Base-by-base conservation (phyloP, 2,797 vertebrate species). In the Chelon auratus region DNA sequence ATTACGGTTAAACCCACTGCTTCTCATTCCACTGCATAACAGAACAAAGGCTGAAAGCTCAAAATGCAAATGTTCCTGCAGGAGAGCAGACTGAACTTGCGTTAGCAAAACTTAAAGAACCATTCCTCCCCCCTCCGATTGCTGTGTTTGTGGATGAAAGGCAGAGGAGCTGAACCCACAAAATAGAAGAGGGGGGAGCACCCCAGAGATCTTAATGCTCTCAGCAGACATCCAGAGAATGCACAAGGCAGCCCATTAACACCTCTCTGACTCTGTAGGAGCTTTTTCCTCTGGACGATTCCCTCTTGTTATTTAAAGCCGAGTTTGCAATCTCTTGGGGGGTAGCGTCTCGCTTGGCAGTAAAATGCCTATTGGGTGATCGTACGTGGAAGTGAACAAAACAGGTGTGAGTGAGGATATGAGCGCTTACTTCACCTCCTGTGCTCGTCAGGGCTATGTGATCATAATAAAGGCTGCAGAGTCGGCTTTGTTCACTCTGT, bases 141-240 rank as follows among this genome's bases (percentile, higher is more conserved):
- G 63, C 45, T 77, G 67, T 66, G 65, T 72, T 72, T 58, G 80
- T 59, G 63, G 68, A 74, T 78, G 77, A 85, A 70, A 74, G 69
- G 48, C 22, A 3, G 40, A 72, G 14, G 75, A 75, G 48, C 55
- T 51, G 65, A 69, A 39, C n/a, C 47, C 37, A 39, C 51, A 42
- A 68, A 53, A 2, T 22, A 37, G 65, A 58, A 11, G 4, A 58
- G 45, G 65, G 53, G 52, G 30, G 30, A 8, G 30, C 30, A 62
- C 33, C 24, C 8, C 45, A 24, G 40, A 53, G 48, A 50, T 72
- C 61, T 52, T 45, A 77, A 75, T 64, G 60, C 30, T 58, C 64
- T 60, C 37, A 47, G 13, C 47, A 75, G 63, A 74, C 71, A 51
- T 17, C 6, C 58, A 42, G 63, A 50, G 75, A 82, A 70, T 1